Conservation (phyloP, 2,888 invertebrate species). For the Lutraria lutraria region DNA sequence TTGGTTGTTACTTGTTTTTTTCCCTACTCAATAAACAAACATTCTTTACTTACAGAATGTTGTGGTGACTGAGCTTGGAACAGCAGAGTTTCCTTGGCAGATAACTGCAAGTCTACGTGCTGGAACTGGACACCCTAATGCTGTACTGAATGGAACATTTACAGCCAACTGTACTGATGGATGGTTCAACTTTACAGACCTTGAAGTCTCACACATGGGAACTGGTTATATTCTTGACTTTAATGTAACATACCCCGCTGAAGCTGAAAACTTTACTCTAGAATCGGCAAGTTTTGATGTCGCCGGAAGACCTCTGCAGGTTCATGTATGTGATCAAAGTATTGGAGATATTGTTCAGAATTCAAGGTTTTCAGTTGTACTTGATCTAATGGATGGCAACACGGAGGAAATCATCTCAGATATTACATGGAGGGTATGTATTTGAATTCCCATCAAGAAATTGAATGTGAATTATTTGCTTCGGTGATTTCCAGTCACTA, state of each 20-base stretch:
- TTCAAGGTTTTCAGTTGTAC: conserved; percentile 57
- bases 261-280: conserved; percentile 74
- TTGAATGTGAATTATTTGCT: too few relatives aligned
- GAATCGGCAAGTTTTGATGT: conserved; percentile 68
- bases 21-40: too few relatives aligned
- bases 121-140: conserved; percentile 73
- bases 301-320: conserved; percentile 65
- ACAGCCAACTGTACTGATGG: conserved; percentile 76
- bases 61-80: conserved; percentile 71
- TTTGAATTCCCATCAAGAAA: too few relatives aligned
- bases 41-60: conserved; percentile 43
- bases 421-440: conserved; percentile 74
- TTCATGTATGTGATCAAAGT: conserved; percentile 52
- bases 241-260: conserved; percentile 72
- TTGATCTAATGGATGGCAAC: conserved; percentile 69
- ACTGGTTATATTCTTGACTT: conserved; percentile 78
- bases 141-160: conserved; percentile 75
- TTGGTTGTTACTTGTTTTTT: too few relatives aligned
- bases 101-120: conserved; percentile 76
- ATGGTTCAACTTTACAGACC: conserved; percentile 83
- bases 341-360: conserved; percentile 64
- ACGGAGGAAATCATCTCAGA: conserved; percentile 67
- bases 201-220: conserved; percentile 80
- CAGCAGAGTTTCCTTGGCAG: conserved; percentile 78
- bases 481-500: too few relatives aligned